Conservation (phyloP, 2,113 vertebrate genomes). For the Psittacula cyanocephala region DNA sequence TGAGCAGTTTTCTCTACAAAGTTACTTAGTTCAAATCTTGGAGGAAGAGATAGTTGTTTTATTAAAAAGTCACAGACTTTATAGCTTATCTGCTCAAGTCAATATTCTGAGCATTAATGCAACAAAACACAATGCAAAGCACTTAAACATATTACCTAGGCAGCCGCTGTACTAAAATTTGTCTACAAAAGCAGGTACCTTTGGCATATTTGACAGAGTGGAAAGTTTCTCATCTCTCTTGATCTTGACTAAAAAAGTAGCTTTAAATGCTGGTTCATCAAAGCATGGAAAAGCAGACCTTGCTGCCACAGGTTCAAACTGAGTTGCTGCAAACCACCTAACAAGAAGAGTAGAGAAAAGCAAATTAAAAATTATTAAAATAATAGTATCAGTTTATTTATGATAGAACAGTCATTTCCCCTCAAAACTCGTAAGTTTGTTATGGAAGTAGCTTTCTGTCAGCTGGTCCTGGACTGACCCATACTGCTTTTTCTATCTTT, state of each 20-base stretch:
- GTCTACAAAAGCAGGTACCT: constrained; percentile 76
- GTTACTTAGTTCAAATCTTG: not conserved
- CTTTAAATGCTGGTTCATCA: constrained; percentile 95
- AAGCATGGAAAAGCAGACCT: constrained; percentile 96
- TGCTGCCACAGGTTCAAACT: constrained; percentile 93
- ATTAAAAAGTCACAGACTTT: not conserved
- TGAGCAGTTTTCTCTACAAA: not conserved
- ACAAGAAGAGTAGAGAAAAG: not conserved
- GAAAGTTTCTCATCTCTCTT: constrained; percentile 79
- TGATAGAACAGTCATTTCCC: not conserved
- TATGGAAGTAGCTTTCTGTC: not conserved
- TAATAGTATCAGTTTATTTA: not conserved
- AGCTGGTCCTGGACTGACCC: not conserved
- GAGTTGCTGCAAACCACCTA: constrained; percentile 92
- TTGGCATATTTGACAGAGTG: constrained; percentile 94
- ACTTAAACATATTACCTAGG: not conserved
- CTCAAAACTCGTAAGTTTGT: not conserved
- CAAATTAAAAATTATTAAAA: not conserved
- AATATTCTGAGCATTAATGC: not conserved
- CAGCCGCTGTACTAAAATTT: not conserved
- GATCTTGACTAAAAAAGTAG: constrained; percentile 88
- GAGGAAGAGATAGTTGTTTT: not conserved
- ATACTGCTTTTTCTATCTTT: not conserved
- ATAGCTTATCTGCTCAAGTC: not conserved
- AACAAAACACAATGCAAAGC: not conserved